Evolutionary conservation across 2,113 vertebrate species (phyloP).

Genomic region (Lagenorhynchus albirostris): DNA sequence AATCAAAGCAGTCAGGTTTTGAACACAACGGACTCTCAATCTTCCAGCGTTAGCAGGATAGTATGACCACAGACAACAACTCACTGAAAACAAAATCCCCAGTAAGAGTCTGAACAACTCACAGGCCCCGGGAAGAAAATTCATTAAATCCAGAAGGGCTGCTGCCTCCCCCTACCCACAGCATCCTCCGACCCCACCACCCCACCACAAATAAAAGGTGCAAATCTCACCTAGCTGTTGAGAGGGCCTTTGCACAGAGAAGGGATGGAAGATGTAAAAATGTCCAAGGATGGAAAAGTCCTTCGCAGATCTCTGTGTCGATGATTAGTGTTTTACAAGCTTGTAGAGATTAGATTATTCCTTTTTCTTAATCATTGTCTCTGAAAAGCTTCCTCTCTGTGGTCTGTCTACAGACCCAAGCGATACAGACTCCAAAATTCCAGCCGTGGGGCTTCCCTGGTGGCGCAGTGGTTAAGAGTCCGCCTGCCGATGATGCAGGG

Average conservation of each 20-base stretch:
- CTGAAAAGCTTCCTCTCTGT: not conserved
- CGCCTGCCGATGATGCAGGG: no score
- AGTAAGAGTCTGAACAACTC: not conserved
- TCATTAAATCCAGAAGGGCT: not conserved
- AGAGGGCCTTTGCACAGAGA: not conserved
- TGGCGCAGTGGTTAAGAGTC: no score
- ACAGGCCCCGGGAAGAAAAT: not conserved
- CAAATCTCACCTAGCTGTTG: not conserved
- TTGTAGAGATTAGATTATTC: not conserved
- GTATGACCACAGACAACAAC: not conserved
- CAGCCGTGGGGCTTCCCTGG: no score
- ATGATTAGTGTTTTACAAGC: not conserved
- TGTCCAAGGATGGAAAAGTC: not conserved
- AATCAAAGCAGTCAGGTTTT: not conserved
- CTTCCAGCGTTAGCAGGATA: not conserved
- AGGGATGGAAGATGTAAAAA: not conserved
- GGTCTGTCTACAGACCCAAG: not conserved
- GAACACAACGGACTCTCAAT: not conserved
- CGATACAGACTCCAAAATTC: not conserved
- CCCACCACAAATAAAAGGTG: not conserved
- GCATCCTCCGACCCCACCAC: not conserved
- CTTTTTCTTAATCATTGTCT: not conserved
- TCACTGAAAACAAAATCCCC: not conserved
- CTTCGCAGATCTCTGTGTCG: not conserved
- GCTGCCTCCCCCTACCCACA: no score